A percentile compares a stretch with the other conserved stretches of the same genome.
These are phyloP conservation scores for Pangasianodon hypophthalmus DNA, from an alignment of 2,113 vertebrate genomes.

Conservation along the genomic window DNA sequence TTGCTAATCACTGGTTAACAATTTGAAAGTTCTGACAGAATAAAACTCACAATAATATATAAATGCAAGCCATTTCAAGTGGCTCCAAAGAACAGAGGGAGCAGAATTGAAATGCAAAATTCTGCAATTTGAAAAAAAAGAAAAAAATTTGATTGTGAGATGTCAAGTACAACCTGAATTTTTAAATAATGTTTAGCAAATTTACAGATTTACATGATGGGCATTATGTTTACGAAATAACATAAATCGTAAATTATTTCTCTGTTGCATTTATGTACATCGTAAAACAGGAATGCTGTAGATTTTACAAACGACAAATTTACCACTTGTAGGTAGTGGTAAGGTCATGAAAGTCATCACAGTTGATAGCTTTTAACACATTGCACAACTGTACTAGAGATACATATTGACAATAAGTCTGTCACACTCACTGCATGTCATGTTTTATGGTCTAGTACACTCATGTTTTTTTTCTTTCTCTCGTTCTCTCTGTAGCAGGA, in stretches of 20 bases:
- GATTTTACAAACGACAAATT: not conserved
- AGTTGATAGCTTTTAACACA: not conserved
- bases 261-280: not conserved
- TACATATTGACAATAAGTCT: not conserved
- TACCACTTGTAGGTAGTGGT: not conserved
- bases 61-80: not conserved
- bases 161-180: not conserved
- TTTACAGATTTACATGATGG: not conserved
- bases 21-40: not conserved
- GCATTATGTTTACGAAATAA: not conserved
- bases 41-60: not conserved
- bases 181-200: not conserved
- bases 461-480: not conserved
- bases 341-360: not conserved
- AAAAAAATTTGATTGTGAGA: not conserved
- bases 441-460: not conserved
- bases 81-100: not conserved
- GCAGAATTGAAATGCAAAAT: not conserved
- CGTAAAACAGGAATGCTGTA: not conserved
- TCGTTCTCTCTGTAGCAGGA: slow-evolving; percentile 69
- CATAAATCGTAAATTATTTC: not conserved
- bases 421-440: not conserved
- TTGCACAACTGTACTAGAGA: not conserved
- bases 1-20: not conserved
- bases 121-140: not conserved